phyloP scores from a whole-genome alignment of 2,888 invertebrate species.

The Caenorhabditis angaria region DNA sequence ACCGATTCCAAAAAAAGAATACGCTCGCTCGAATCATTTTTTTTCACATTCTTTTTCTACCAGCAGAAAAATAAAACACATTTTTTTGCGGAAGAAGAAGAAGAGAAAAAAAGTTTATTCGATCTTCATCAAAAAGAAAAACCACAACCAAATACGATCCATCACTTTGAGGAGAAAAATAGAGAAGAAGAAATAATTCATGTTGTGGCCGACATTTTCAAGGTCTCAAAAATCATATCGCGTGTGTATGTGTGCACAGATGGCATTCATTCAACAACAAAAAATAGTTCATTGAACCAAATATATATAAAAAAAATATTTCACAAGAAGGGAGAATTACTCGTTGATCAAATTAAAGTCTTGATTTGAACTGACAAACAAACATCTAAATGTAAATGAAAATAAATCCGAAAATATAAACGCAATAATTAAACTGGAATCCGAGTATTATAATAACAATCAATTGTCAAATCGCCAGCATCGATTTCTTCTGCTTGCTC shows the following conservation, averaged over 20 bases:
- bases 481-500: conserved; percentile 51
- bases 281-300: conserved; percentile 5
- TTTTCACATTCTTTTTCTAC: background rate
- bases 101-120: background rate
- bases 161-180: background rate
- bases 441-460: conserved; percentile 50
- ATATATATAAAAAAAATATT: background rate
- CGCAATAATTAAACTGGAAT: conserved; percentile 51
- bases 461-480: conserved; percentile 38
- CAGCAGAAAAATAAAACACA: background rate
- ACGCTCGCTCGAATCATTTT: background rate
- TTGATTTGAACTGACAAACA: background rate
- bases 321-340: background rate
- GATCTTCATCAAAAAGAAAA: conserved; percentile 9
- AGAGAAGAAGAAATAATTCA: background rate
- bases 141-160: background rate
- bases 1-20: no score
- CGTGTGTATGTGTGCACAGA: background rate
- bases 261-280: background rate
- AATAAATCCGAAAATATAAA: background rate
- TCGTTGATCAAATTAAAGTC: background rate
- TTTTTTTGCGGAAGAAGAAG: background rate
- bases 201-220: background rate
- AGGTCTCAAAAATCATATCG: background rate
- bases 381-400: background rate